Conservation (phyloP, 2,888 invertebrate genomes). For the Ditylenchus weischeri region DNA sequence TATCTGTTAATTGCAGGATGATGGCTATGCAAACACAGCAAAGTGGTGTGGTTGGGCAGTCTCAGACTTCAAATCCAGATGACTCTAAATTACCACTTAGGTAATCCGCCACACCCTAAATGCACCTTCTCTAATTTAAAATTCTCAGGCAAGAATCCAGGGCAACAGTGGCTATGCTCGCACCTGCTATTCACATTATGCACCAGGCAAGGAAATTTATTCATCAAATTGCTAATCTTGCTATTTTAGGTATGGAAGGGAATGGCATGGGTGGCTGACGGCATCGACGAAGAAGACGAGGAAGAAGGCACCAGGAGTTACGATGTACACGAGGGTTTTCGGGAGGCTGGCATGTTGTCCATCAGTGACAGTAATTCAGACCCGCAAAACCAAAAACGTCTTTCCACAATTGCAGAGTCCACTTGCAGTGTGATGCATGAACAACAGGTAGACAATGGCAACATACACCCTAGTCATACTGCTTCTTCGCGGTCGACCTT, state of each 20-base stretch:
- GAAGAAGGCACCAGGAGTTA: slow-evolving; percentile 50
- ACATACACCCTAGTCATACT: not conserved
- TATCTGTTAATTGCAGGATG: slow-evolving; percentile 16
- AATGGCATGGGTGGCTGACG: slow-evolving; percentile 59
- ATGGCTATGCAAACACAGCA: slow-evolving; percentile 40
- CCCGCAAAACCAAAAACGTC: slow-evolving; percentile 38
- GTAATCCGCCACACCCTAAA: slow-evolving; percentile 10
- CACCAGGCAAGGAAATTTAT: slow-evolving; percentile 36
- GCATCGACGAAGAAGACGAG: slow-evolving; percentile 52
- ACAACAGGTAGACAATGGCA: slow-evolving; percentile 36
- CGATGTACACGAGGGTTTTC: slow-evolving; percentile 39
- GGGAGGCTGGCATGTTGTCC: not conserved
- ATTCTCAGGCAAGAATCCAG: slow-evolving; percentile 46
- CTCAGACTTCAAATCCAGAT: slow-evolving; percentile 3
- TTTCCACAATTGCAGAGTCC: slow-evolving; percentile 55
- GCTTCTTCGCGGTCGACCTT: no score
- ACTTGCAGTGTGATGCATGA: slow-evolving; percentile 48
- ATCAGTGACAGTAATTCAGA: slow-evolving; percentile 42
- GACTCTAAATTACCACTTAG: slow-evolving; percentile 30
- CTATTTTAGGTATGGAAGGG: slow-evolving; percentile 48
- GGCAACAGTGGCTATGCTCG: slow-evolving; percentile 57
- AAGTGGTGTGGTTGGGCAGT: slow-evolving; percentile 13
- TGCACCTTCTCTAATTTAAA: not conserved
- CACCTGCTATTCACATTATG: slow-evolving; percentile 58
- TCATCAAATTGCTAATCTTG: no score